phyloP scores from a whole-genome alignment of 2,113 vertebrate genomes.

The Calypte anna region DNA sequence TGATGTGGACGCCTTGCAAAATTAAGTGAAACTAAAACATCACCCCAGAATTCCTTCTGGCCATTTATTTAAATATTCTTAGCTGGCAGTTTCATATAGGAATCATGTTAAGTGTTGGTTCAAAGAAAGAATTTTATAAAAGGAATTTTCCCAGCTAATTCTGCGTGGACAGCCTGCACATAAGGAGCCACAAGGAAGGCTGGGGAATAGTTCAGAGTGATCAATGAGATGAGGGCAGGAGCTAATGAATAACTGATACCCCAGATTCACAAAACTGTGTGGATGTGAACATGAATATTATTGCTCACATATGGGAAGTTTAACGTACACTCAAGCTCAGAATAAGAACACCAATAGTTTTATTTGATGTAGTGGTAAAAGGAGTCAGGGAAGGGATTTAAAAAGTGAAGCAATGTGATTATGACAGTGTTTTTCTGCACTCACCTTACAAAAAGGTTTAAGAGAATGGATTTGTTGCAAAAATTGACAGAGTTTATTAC shows the following conservation, averaged over 20 bases:
- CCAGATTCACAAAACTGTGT: neutral
- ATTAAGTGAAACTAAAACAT: conserved; percentile 29
- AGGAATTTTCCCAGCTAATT: neutral
- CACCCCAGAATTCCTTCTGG: neutral
- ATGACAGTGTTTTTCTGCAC: neutral
- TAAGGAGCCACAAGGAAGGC: neutral
- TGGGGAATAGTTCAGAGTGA: conserved; percentile 7
- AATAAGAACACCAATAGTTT: neutral
- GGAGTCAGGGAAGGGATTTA: neutral
- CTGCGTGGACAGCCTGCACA: neutral
- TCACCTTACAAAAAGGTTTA: neutral
- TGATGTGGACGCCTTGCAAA: conserved; percentile 2
- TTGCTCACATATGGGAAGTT: conserved; percentile 18
- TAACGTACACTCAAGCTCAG: neutral
- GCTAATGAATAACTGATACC: conserved; percentile 37
- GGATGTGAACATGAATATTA: neutral
- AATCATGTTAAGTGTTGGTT: neutral
- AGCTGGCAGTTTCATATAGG: neutral
- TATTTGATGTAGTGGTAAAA: conserved; percentile 16
- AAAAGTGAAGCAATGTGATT: neutral
- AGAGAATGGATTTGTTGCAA: neutral
- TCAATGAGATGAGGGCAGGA: neutral
- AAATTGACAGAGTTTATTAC: neutral
- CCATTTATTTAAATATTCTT: conserved; percentile 45
- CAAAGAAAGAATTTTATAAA: conserved; percentile 21